A percentile compares a stretch with the other conserved stretches of the same genome.
Conservation (phyloP, 2,797 vertebrate species). For the Galago senegalensis region DNA sequence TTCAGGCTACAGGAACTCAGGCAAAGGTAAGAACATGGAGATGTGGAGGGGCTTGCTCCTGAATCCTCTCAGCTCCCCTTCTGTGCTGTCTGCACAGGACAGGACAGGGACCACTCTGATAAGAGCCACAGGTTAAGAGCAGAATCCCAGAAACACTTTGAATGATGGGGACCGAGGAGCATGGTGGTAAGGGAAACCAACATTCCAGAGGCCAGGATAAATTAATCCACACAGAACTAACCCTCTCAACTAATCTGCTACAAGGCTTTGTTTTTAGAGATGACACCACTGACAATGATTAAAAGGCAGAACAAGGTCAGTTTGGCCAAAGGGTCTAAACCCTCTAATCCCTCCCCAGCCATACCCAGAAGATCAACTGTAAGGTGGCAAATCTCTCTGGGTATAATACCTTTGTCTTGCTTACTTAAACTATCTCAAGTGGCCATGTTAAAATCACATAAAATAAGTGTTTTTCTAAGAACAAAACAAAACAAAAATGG, state of each 20-base stretch:
- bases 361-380: not conserved
- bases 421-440: not conserved
- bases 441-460: conserved; percentile 37
- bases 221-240: not conserved
- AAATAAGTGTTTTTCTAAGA: conserved; percentile 26
- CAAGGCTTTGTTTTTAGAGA: conserved; percentile 34
- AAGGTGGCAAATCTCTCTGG: not conserved
- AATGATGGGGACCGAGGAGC: not conserved
- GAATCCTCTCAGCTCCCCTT: fast-evolving
- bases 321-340: not conserved
- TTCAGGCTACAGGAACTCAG: not conserved
- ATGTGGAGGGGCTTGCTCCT: not conserved
- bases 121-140: not conserved
- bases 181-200: not conserved
- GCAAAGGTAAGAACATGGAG: not conserved
- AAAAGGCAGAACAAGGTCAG: not conserved
- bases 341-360: not conserved
- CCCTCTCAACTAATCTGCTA: not conserved
- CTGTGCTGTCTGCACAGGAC: not conserved
- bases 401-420: conserved; percentile 20
- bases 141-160: not conserved
- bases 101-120: too few species aligned
- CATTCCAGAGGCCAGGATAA: not conserved
- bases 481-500: not conserved
- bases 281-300: not conserved